A percentile compares a stretch with the other conserved stretches of the same genome.
Evolutionary conservation across 64 coral and sea anemone genomes (phyloP).

Genomic region (Orbicella faveolata): DNA sequence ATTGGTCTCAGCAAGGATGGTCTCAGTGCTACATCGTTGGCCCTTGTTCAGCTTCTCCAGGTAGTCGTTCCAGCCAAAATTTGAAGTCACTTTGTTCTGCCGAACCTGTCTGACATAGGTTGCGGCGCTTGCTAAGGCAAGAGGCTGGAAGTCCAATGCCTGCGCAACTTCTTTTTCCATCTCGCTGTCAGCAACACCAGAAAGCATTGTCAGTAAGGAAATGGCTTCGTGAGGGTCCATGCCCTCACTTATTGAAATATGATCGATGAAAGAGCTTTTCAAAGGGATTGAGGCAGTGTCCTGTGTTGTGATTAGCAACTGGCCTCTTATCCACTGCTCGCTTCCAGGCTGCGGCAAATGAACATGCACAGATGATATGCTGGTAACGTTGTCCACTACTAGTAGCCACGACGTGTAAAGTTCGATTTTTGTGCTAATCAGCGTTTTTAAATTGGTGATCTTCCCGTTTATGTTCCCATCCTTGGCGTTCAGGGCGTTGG

Average conservation of each 20-base stretch:
- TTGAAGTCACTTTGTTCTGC: background rate
- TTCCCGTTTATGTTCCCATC: constrained; percentile 30
- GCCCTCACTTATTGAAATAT: constrained; percentile 21
- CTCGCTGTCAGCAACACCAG: background rate
- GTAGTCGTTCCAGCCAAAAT: constrained; percentile 6
- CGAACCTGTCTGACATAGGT: background rate
- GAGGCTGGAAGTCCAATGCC: constrained; percentile 37
- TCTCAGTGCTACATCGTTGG: constrained; percentile 5
- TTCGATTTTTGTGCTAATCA: constrained; percentile 8
- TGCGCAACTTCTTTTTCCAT: background rate
- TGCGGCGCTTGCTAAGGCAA: constrained; percentile 42
- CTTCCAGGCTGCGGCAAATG: constrained; percentile 35
- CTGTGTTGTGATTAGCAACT: constrained; percentile 62
- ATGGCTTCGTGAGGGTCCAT: constrained; percentile 28
- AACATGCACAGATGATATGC: background rate
- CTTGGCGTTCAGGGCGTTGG: constrained; percentile 2
- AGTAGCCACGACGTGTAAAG: constrained; percentile 46
- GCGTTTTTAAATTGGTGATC: constrained; percentile 11
- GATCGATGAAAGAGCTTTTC: constrained; percentile 1
- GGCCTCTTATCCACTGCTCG: constrained; percentile 38
- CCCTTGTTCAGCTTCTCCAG: constrained; percentile 13
- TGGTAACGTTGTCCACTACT: constrained; percentile 51
- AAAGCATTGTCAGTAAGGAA: constrained; percentile 21
- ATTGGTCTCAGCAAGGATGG: constrained; percentile 3
- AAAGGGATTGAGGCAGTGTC: constrained; percentile 37